Conservation (phyloP, 1,140 invertebrate genomes). For the Sitophilus oryzae region DNA sequence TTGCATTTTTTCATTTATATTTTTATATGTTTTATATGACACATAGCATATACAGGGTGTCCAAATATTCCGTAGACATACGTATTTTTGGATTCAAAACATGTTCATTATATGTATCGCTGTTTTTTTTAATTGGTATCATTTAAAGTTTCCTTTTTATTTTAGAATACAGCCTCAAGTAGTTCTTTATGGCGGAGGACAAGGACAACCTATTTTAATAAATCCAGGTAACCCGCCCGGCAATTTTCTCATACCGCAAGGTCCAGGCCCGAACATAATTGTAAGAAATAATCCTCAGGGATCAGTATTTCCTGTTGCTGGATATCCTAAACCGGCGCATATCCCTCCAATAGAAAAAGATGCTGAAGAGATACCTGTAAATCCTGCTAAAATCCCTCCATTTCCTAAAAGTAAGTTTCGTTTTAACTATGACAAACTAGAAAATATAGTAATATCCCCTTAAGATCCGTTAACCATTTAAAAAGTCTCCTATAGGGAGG, state of each 20-base stretch:
- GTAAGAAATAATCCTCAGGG: conserved; percentile 26
- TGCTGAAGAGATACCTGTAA: conserved; percentile 41
- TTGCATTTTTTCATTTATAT: too few species aligned
- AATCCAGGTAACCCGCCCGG: conserved; percentile 38
- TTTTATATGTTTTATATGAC: too few species aligned
- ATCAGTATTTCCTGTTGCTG: conserved; percentile 27
- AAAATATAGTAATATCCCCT: too few species aligned
- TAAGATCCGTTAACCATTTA: too few species aligned
- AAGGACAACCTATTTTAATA: conserved; percentile 39
- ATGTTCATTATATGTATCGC: background rate
- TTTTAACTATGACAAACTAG: too few species aligned
- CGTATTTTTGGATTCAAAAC: conserved; percentile 3
- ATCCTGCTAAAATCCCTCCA: conserved; percentile 32
- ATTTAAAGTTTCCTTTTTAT: conserved; percentile 3
- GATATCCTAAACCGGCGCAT: conserved; percentile 37
- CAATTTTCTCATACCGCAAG: conserved; percentile 39
- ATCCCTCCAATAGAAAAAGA: conserved; percentile 42
- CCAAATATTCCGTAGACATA: too few species aligned
- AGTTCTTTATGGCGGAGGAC: conserved; percentile 33
- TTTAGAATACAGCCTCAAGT: conserved; percentile 38
- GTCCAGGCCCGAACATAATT: conserved; percentile 30
- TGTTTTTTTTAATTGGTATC: conserved; percentile 2
- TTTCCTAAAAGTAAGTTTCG: conserved; percentile 13
- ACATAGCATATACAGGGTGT: too few species aligned
- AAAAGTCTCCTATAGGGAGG: too few species aligned